Percentiles rank a stretch among this genome's conserved stretches.
These are phyloP conservation scores for Drepana falcataria DNA, from an alignment of 2,888 invertebrate species.

Conservation along the genomic window DNA sequence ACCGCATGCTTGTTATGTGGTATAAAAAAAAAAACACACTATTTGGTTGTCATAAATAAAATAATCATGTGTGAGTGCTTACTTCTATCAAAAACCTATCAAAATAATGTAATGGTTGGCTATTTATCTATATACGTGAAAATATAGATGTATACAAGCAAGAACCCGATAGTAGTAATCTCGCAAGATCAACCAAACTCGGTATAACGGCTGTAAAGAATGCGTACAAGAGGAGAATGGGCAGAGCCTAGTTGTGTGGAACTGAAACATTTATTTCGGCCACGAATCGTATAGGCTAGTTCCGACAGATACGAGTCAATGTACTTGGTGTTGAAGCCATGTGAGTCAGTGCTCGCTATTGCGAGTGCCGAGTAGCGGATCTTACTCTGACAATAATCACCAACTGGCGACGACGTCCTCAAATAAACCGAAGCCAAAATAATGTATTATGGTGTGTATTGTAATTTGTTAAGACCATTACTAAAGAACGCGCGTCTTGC, in stretches of 20 bases:
- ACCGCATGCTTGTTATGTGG: too few species aligned
- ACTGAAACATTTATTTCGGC: constrained; percentile 23
- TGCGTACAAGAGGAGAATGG: constrained; percentile 1
- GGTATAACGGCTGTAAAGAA: not conserved
- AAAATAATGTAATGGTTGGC: too few species aligned
- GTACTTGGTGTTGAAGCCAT: constrained; percentile 38
- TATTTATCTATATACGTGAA: not conserved
- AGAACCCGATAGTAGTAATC: not conserved
- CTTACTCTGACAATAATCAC: constrained; percentile 29
- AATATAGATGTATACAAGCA: not conserved
- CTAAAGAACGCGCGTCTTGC: not conserved
- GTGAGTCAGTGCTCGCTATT: constrained; percentile 38
- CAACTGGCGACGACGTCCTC: constrained; percentile 14
- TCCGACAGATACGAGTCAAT: constrained; percentile 41
- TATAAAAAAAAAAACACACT: too few species aligned
- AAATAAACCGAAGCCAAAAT: constrained; percentile 19
- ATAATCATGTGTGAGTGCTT: too few species aligned
- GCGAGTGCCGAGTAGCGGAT: constrained; percentile 26
- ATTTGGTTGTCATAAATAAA: too few species aligned
- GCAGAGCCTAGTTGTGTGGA: constrained; percentile 7
- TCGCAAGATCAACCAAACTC: not conserved
- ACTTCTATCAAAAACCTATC: too few species aligned
- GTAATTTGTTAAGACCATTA: not conserved
- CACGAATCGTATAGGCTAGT: constrained; percentile 15
- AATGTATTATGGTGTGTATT: constrained; percentile 17